These are phyloP conservation scores for Stegostoma tigrinum DNA, from an alignment of 2,113 vertebrate genomes.

Conservation along the genomic window DNA sequence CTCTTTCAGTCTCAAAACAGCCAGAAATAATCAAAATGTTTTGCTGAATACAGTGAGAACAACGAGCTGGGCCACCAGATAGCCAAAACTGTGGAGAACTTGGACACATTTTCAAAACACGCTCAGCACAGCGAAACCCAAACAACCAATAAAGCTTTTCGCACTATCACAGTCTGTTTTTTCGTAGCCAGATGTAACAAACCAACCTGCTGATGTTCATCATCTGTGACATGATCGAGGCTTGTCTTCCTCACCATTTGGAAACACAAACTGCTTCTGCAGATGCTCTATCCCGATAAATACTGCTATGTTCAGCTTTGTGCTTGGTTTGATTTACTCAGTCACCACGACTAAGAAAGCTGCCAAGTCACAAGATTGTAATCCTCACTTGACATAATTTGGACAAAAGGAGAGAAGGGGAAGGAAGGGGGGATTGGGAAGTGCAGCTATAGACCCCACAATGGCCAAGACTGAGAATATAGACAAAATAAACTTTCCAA, in stretches of 20 bases:
- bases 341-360: background rate
- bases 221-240: background rate
- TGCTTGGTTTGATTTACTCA: background rate
- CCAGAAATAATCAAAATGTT: constrained; percentile 3
- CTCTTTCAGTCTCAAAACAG: background rate
- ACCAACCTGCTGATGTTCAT: background rate
- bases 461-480: background rate
- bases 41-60: background rate
- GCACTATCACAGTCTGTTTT: background rate
- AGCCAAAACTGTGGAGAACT: background rate
- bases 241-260: background rate
- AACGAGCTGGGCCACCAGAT: constrained; percentile 15
- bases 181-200: background rate
- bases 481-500: background rate
- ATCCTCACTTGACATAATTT: background rate
- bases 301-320: background rate
- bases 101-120: background rate
- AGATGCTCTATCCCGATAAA: background rate
- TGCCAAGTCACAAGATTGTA: background rate
- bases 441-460: background rate
- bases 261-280: background rate
- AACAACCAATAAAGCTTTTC: background rate
- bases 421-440: background rate
- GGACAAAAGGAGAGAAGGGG: background rate
- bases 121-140: background rate